Base-by-base conservation (phyloP, 2,113 vertebrate genomes). In the Herpetotheres cachinnans region DNA sequence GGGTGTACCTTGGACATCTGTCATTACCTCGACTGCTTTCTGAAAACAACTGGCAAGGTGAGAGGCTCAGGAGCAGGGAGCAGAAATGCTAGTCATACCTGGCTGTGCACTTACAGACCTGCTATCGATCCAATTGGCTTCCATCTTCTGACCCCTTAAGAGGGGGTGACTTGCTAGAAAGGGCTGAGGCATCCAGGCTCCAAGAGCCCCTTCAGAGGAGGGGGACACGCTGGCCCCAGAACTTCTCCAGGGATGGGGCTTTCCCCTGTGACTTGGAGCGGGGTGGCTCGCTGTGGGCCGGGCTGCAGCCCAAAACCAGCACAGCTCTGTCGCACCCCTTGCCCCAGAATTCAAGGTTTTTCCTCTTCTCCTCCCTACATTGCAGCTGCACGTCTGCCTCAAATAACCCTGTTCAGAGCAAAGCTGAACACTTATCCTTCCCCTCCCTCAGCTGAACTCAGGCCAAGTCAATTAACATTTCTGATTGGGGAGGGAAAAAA, bases 391-490 rank as follows among this genome's bases (percentile, higher is more conserved):
- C 0, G 11, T 27, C 82, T n/a, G 89, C 85, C 96, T 94, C 74
- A 44, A 42, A 74, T 88, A 92, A 94, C 92, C 95, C 46, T n/a
- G n/a, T 15, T 24, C 58, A 20, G 47, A 84, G 80, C 82, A 65
- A 62, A 86, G 77, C 80, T 19, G 80, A 89, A 27, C 56, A 4
- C 55, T 82, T 25, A 13, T 46, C 58, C 93, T 54, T 90, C 81
- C 79, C 89, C 93, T 91, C 84, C 94, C 67, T 78, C 34, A 1
- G 90, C 86, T 79, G 91, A 93, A 49, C 91, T 59, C 4, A 5
- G 77, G 83, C 93, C 95, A 97, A 96, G 71, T 47, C 79, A 72
- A 92, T 93, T 85, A 92, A 84, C 77, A 79, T 82, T 95, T 94
- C 89, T 95, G 89, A 82, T 81, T 89, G 91, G 91, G 80, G 91